phyloP scores from a whole-genome alignment of 2,797 vertebrate genomes.

The Selene dorsalis region DNA sequence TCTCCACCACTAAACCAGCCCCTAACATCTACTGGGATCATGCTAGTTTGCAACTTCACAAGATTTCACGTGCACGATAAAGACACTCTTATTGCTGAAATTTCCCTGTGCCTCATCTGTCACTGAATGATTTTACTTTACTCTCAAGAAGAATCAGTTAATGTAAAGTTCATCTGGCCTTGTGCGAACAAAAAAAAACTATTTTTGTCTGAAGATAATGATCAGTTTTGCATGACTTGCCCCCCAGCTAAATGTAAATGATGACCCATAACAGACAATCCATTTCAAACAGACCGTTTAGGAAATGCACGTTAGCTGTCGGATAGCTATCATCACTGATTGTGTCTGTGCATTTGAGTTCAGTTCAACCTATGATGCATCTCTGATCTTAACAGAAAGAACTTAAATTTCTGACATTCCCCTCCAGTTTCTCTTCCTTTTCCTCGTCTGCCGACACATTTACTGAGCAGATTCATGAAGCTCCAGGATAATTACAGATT shows the following conservation, averaged over 20 bases:
- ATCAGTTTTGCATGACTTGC: background rate
- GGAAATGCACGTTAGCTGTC: background rate
- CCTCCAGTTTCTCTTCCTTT: background rate
- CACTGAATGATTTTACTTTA: background rate
- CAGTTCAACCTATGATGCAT: background rate
- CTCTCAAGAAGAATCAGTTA: no score
- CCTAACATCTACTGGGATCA: background rate
- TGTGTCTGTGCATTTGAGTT: background rate
- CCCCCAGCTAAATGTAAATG: background rate
- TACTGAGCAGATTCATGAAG: background rate
- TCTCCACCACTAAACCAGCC: conserved; percentile 6
- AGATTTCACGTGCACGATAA: background rate
- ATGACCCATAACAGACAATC: background rate
- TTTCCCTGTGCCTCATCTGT: background rate
- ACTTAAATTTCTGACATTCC: background rate
- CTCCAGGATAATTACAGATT: no score
- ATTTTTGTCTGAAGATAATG: background rate
- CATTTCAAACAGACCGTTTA: background rate
- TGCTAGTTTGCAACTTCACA: background rate
- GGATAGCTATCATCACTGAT: no score
- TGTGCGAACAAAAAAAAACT: background rate
- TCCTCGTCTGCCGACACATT: background rate
- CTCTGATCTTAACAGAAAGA: background rate
- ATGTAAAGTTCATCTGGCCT: background rate
- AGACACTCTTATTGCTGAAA: background rate